phyloP scores from a whole-genome alignment of 2,113 vertebrate genomes.

The Hypomesus transpacificus region DNA sequence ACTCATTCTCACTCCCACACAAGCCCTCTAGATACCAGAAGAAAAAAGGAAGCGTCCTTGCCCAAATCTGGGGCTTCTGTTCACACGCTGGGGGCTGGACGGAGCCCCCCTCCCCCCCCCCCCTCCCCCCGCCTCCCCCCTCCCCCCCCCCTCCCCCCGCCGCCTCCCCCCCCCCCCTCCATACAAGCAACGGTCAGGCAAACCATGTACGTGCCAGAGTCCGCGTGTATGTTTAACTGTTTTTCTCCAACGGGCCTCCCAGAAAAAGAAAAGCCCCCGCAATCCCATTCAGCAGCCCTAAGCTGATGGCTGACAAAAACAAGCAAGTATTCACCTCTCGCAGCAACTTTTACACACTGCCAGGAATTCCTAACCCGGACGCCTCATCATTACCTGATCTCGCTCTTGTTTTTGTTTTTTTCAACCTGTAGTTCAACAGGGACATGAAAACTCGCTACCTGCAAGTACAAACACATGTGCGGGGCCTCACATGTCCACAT shows the following conservation, averaged over 20 bases:
- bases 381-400: constrained; percentile 58
- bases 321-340: constrained; percentile 36
- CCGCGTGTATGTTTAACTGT: background rate
- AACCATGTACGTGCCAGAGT: background rate
- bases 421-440: background rate
- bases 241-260: background rate
- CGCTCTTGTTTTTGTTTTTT: constrained; percentile 59
- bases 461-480: constrained; percentile 35
- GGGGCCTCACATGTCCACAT: constrained; percentile 41
- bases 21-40: background rate
- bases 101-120: too few species aligned
- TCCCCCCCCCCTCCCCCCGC: background rate
- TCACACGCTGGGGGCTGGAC: too few species aligned
- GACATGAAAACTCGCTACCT: constrained; percentile 4
- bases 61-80: too few species aligned
- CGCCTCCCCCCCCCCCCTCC: too few species aligned
- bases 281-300: background rate
- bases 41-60: background rate
- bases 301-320: constrained; percentile 44
- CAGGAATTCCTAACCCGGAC: constrained; percentile 57
- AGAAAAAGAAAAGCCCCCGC: background rate
- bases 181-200: background rate
- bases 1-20: background rate
- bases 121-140: background rate
- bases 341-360: constrained; percentile 48